phyloP scores from a whole-genome alignment of 2,113 vertebrate species.

The Prunella himalayana region DNA sequence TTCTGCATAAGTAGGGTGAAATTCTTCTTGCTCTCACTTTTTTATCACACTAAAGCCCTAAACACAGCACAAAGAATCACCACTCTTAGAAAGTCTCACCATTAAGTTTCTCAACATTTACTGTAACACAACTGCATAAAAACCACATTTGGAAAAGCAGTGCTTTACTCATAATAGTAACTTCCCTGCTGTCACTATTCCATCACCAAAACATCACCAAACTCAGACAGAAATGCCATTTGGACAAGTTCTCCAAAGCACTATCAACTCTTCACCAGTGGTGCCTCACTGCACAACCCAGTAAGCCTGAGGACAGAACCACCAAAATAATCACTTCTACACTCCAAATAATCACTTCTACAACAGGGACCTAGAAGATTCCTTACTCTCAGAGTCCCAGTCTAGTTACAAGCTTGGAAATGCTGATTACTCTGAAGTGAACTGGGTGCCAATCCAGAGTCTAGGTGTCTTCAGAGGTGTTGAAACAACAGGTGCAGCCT shows the following conservation, averaged over 20 bases:
- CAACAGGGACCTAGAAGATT: neutral
- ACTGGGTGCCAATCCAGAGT: rapidly evolving
- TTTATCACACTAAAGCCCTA: neutral
- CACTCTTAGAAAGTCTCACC: neutral
- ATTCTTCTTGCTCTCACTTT: neutral
- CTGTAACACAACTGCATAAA: neutral
- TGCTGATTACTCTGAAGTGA: neutral
- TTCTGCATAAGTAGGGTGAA: neutral
- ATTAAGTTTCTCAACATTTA: neutral
- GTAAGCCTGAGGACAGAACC: neutral
- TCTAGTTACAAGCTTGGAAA: neutral
- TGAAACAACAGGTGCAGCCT: neutral
- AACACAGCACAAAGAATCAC: neutral
- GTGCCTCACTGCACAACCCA: neutral
- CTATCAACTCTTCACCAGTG: neutral
- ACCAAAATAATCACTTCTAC: neutral
- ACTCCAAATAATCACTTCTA: neutral
- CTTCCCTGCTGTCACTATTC: neutral
- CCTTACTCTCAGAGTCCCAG: neutral
- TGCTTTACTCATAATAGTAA: neutral
- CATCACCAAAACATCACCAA: neutral
- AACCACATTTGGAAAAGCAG: neutral
- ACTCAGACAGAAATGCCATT: neutral
- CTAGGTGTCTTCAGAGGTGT: too few species aligned
- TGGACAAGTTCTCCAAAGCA: neutral